Base-by-base conservation (phyloP, 1,140 invertebrate genomes). In the Papilio polytes region DNA sequence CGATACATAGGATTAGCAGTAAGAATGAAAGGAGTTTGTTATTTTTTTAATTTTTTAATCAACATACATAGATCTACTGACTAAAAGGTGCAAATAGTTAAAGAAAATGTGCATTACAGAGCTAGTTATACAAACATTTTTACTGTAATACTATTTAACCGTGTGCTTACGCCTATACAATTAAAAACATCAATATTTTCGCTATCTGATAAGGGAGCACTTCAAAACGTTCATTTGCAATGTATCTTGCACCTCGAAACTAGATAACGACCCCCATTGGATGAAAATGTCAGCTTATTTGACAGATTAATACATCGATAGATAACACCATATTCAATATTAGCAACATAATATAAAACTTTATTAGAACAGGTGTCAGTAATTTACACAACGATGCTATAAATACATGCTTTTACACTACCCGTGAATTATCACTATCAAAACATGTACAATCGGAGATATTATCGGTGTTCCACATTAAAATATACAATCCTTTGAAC, bases 261-360 rank as follows among this genome's bases (percentile, higher is more conserved):
- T 59, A 80, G 89, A 92, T 91, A 91, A 89, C 84, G 78, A 85
- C 84, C 85, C 83, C 81, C 74, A 73, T 76, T 80, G 80, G 82
- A 79, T 80, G 82, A 86, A 87, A 85, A 85, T 86, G 86, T 85
- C 86, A 86, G 84, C 85, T 87, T 87, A 89, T 90, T 87, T 89
- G 89, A 90, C 87, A 91, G 85, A 86, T 85, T 90, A 91, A 92
- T 90, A 88, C 86, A 87, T 91, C 89, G 85, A 85, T 78, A 82
- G 89, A 91, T 90, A 89, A 89, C 84, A 84, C 80, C 79, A 80
- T 86, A 85, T 85, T 85, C 76, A 79, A 86, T 89, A 91, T 89
- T 88, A 89, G 85, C 85, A 89, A 88, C 85, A 86, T 85, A 80
- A 81, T 82, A 80, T 83, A 86, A 81, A 82, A 83, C 81, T 84